These are phyloP conservation scores for Brachionus rubens DNA, from an alignment of 1,140 invertebrate species.

Conservation along the genomic window DNA sequence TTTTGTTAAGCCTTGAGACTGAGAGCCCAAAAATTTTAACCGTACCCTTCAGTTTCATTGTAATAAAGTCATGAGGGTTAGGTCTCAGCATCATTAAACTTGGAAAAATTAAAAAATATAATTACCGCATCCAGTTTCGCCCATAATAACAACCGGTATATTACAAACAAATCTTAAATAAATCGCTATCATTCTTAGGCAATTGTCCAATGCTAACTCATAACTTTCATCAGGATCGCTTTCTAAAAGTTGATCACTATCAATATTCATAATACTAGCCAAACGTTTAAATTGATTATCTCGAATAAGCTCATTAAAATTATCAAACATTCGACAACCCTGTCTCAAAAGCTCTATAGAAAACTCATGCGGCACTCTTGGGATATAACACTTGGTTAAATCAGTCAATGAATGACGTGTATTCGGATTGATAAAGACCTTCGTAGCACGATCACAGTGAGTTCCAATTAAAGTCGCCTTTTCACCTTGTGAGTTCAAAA, in stretches of 20 bases:
- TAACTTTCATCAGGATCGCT: constrained; percentile 47
- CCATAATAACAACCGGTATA: constrained; percentile 58
- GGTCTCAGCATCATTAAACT: too few species aligned
- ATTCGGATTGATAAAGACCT: constrained; percentile 1
- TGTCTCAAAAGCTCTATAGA: constrained; percentile 3
- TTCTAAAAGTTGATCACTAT: neutral
- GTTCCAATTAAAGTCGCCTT: constrained; percentile 15
- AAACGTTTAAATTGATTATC: neutral
- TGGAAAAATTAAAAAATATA: neutral
- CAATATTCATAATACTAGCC: constrained; percentile 16
- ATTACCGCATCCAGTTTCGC: constrained; percentile 59
- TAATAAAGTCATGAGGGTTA: too few species aligned
- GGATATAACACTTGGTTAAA: constrained; percentile 11
- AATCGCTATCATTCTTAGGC: constrained; percentile 56
- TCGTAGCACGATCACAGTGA: neutral
- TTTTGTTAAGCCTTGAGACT: too few species aligned
- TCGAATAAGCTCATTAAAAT: constrained; percentile 18
- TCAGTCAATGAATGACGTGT: constrained; percentile 3
- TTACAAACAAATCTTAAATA: constrained; percentile 54
- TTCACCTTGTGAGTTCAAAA: neutral
- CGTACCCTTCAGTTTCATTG: too few species aligned
- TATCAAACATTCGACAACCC: neutral
- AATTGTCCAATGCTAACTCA: constrained; percentile 56
- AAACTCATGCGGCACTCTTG: neutral
- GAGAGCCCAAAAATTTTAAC: too few species aligned